phyloP scores from a whole-genome alignment of 1,140 invertebrate species.

The Araneus ventricosus region DNA sequence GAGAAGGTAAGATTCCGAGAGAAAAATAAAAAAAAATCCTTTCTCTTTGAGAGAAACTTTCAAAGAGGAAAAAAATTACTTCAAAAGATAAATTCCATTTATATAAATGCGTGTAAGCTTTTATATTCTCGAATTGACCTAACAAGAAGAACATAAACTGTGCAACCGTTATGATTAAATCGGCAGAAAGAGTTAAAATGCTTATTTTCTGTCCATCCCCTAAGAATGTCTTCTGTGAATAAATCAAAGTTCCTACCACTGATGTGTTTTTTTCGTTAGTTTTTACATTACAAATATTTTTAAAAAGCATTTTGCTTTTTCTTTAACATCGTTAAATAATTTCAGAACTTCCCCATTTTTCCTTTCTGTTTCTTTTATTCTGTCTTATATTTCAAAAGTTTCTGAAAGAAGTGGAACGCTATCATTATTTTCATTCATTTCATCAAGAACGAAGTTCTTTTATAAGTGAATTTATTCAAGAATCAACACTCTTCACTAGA shows the following conservation, averaged over 20 bases:
- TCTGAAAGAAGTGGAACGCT: no score
- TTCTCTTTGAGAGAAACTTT: constrained; percentile 1
- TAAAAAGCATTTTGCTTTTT: background rate
- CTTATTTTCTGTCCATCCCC: background rate
- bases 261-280: background rate
- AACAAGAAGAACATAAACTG: background rate
- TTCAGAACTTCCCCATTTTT: background rate
- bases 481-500: no score
- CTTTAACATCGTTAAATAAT: background rate
- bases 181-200: background rate
- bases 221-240: background rate
- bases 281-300: background rate
- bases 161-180: background rate
- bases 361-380: background rate
- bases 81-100: background rate
- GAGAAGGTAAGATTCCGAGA: background rate
- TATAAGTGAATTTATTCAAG: no score
- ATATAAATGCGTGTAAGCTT: background rate
- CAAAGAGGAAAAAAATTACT: background rate
- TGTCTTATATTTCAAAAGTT: background rate
- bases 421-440: no score
- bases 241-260: background rate
- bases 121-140: background rate
- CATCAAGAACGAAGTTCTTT: no score
- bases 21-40: background rate